Evolutionary conservation across 1,140 invertebrate genomes (phyloP), one percentile per base, ranked within the genome.

Genomic region (Centruroides sculpturatus): DNA sequence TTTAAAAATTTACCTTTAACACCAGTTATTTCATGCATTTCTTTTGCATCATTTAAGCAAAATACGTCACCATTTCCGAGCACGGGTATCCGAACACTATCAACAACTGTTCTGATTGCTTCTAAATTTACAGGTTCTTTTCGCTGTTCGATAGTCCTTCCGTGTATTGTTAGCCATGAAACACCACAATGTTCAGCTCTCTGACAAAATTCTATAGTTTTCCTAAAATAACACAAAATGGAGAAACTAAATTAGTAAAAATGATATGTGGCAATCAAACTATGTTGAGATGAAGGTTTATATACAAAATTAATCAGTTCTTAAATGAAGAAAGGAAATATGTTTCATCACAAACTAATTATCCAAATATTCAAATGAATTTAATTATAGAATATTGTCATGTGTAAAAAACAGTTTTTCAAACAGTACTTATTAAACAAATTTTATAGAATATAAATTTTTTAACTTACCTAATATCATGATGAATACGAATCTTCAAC

Each of bases 11-110:
- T 76, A 75, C 88, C 92, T 73, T 86, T 78, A 63, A 86, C 90
- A 36, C 82, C 81, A 9, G 88, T 86, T 60, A 71, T 66, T 48
- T 81, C 70, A 60, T 83, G 79, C 34, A 95, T 74, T 23, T 74
- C 65, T 59, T 81, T 68, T 49, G 84, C 86, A 77, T 87, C 86
- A 13, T 82, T 69, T 62, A 89, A 75, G 54, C 73, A 80, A 69
- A 82, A 87, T 1, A 94, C 77, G 71, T 88, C 89, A 59, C 94
- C 94, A 81, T 98, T 98, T 3, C 88, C 91, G 67, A 97, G 81
- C 0, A 97, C 75, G 10, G 94, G 93, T 63, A 95, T 77, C 50
- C 75, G 67, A 1, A 94, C 69, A 60, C 76, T 81, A 57, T 87
- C 78, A 64, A 81, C 83, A n/a, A 95, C 82, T 7, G 82, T 71